These are phyloP conservation scores for Mormyrops attenuatus DNA, from an alignment of 2,797 vertebrate species.

Conservation along the genomic window DNA sequence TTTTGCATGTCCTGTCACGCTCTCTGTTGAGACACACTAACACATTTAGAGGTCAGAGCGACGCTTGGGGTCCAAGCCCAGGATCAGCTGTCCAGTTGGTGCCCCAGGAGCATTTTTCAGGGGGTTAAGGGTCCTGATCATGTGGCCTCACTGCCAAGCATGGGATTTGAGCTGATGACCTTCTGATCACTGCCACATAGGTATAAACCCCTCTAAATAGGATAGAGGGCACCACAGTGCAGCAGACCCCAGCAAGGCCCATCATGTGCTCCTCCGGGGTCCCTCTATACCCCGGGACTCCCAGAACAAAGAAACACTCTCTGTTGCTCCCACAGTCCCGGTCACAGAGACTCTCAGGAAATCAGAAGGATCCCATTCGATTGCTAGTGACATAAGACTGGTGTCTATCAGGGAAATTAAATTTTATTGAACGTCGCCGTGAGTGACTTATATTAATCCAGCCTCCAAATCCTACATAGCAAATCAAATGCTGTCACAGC, in stretches of 20 bases:
- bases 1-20: not conserved
- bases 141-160: not conserved
- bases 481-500: slow-evolving; percentile 75
- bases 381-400: slow-evolving; percentile 68
- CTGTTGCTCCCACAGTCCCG: not conserved
- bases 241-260: not conserved
- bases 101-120: not conserved
- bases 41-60: not conserved
- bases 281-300: not conserved
- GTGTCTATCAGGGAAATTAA: slow-evolving; percentile 76
- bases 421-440: slow-evolving; percentile 82
- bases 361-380: slow-evolving; percentile 37
- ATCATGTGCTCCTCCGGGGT: not conserved
- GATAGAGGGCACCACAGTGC: not conserved
- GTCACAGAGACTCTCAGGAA: slow-evolving; percentile 7
- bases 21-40: not conserved
- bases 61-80: not conserved
- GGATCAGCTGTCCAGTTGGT: not conserved
- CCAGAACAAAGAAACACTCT: not conserved
- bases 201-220: not conserved
- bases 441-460: slow-evolving; percentile 78
- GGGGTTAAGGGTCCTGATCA: not conserved
- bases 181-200: not conserved
- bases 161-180: not conserved
- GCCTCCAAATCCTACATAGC: slow-evolving; percentile 71